Base-by-base conservation (phyloP, 2,888 invertebrate species). In the Leucozona laternaria region DNA sequence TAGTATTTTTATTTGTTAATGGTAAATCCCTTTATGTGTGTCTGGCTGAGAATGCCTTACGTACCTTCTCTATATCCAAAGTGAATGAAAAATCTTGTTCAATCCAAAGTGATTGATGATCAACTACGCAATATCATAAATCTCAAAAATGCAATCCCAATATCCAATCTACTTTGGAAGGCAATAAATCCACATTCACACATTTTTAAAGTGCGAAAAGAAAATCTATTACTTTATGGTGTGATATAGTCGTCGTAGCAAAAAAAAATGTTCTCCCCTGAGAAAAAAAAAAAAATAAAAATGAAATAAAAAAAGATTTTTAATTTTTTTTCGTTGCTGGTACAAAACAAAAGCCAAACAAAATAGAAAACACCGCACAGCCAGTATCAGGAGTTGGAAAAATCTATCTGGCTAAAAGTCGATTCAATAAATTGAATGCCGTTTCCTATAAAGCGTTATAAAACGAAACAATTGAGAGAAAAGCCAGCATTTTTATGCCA, bases 51-150 rank as follows among this genome's bases (percentile, higher is more conserved):
- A 62, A 71, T 64, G 57, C 48, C 34, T 68, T 28, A 15, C n/a
- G n/a, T 66, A 68, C 53, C 34, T 66, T 28, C 28, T 17, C 31
- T 37, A 43, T 13, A 48, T 48, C n/a, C 45, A 45, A 60, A 37
- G n/a, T 53, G 76, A 79, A 64, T 76, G 76, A 79, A 68, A 79
- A 84, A 85, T 80, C 80, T 80, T 76, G 76, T 84, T n/a, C 76
- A 84, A 79, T 79, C 58, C 50, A 53, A 66, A 53, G 68, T 86
- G 85, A 86, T 86, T 86, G 85, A 86, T 86, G 85, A 78, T 78
- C 77, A 64, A 72, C 81, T 78, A 86, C 81, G 81, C 81, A 86
- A 78, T 81, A 60, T 81, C 85, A 86, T 86, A 86, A 86, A 86
- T 81, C 81, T 72, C 77, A 40, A 77, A 85, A 85, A 78, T 85